Evolutionary conservation across 2,888 invertebrate species (phyloP), one percentile per base, ranked within the genome.

Genomic region (Stenolophus ochropezus): DNA sequence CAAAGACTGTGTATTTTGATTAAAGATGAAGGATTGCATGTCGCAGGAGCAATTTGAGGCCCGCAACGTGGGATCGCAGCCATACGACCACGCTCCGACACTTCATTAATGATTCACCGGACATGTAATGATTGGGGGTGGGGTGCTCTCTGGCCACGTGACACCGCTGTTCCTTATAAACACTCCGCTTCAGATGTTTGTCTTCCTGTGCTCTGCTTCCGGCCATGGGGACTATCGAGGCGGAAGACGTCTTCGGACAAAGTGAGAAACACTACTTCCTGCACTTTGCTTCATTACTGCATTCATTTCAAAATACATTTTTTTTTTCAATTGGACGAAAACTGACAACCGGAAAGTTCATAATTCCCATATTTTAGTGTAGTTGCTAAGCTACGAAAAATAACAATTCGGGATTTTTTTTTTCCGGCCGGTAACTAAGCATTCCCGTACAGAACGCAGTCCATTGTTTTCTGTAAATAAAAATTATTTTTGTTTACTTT

Each of bases 101-200:
- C 25, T 23, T 69, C 33, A 69, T 42, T 69, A 69, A 69, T 69
- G 65, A 69, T 69, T 69, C 16, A 69, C 65, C 58, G 33, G 33
- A 65, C 65, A 49, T 73, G 20, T 73, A 73, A 49, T 73, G 23
- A 73, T 73, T 20, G 4, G n/a, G 47, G 0, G 49, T 49, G n/a
- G 73, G 14, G 73, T 18, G 8, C 5, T 47, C 49, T 6, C n/a
- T n/a, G 23, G 49, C 21, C 73, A 73, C 47, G 73, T 73, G 73
- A 73, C 49, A 21, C 14, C 23, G 21, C 21, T 49, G 16, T 16
- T 69, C 65, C 23, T 49, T 73, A 73, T 73, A 73, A 73, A 21
- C 42, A 69, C 33, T n/a, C n/a, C n/a, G n/a, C n/a, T n/a, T 69
- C 5, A 16, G 42, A 16, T 47, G 42, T 16, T 14, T 20, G 6